Conservation (phyloP, 2,113 vertebrate species). For the Sceloporus undulatus region DNA sequence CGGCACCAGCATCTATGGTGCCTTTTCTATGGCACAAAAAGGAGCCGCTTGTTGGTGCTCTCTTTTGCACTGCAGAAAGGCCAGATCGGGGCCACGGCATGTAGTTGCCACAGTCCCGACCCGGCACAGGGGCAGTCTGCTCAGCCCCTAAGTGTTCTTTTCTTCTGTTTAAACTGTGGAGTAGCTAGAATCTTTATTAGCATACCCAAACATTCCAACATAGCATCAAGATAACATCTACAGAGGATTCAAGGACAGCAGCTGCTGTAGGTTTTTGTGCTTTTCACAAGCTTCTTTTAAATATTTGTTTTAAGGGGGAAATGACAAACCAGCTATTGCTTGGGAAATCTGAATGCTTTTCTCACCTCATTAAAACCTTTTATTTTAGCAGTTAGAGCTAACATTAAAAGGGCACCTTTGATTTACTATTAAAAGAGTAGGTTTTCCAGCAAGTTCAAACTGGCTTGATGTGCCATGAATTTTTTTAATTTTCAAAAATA, state of each 20-base stretch:
- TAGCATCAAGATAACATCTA: neutral
- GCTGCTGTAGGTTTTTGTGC: neutral
- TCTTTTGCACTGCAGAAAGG: no score
- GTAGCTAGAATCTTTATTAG: neutral
- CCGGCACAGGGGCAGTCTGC: no score
- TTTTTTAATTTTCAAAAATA: neutral
- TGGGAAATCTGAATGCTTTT: neutral
- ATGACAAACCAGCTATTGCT: neutral
- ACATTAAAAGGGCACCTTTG: neutral
- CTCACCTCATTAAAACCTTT: neutral
- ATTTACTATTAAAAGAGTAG: neutral
- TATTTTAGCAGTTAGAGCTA: no score
- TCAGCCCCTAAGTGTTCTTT: no score
- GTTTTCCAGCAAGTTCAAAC: neutral
- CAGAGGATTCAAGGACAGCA: neutral
- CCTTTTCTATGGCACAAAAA: no score
- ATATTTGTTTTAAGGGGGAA: neutral
- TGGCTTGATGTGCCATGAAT: neutral
- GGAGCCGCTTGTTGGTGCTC: no score
- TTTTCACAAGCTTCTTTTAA: neutral
- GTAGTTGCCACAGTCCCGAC: no score
- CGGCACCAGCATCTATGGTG: no score
- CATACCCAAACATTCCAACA: neutral
- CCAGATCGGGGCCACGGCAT: no score
- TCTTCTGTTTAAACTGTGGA: neutral